Evolutionary conservation across 2,888 invertebrate species (phyloP).

Genomic region (Oscheius sp.): DNA sequence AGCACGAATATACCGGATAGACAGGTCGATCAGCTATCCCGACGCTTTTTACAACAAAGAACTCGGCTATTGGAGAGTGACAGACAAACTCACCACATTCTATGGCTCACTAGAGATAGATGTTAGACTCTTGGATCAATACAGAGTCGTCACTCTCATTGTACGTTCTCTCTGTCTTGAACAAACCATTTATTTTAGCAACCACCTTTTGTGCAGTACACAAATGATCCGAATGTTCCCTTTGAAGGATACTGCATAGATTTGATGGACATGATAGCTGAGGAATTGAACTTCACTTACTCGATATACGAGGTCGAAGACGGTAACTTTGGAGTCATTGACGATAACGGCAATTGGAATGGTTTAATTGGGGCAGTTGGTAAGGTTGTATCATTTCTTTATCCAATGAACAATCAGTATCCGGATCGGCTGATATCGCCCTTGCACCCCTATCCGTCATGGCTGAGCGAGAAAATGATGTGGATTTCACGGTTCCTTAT

Average conservation of each 20-base stretch:
- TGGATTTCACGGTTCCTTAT: slow-evolving; percentile 95
- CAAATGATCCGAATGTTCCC: slow-evolving; percentile 47
- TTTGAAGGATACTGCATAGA: slow-evolving; percentile 90
- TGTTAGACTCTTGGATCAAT: slow-evolving; percentile 62
- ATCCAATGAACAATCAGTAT: slow-evolving; percentile 37
- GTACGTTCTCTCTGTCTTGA: slow-evolving; percentile 46
- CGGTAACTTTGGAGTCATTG: slow-evolving; percentile 88
- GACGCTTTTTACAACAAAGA: slow-evolving; percentile 67
- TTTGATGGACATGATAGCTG: slow-evolving; percentile 86
- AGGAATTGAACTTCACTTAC: slow-evolving; percentile 88
- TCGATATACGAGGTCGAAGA: slow-evolving; percentile 84
- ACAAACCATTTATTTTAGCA: slow-evolving; percentile 72
- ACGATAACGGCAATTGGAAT: slow-evolving; percentile 87
- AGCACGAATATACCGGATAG: slow-evolving; percentile 63
- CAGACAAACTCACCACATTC: slow-evolving; percentile 56
- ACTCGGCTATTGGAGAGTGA: slow-evolving; percentile 70
- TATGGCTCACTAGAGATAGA: slow-evolving; percentile 66
- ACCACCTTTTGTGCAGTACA: slow-evolving; percentile 76
- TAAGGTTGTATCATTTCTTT: slow-evolving; percentile 11
- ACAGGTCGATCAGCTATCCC: slow-evolving; percentile 53
- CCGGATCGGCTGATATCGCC: slow-evolving; percentile 85
- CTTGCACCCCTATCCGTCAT: slow-evolving; percentile 93
- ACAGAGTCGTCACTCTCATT: slow-evolving; percentile 66
- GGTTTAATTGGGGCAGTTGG: slow-evolving; percentile 79
- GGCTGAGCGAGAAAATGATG: slow-evolving; percentile 95